Base-by-base conservation (phyloP, 1,140 invertebrate species). In the Arctopsyche grandis region DNA sequence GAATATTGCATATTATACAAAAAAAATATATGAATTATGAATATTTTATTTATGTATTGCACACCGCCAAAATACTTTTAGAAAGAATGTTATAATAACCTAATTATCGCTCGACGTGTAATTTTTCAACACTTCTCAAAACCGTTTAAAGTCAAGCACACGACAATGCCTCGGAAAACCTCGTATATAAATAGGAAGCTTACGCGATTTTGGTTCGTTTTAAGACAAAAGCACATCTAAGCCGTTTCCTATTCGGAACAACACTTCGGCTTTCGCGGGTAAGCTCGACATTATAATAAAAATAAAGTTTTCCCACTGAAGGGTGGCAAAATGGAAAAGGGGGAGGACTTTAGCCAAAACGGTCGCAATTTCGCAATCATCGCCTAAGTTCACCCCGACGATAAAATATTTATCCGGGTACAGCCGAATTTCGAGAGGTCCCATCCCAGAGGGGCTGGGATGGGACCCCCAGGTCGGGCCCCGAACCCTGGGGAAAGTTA, bases 351-450 rank as follows among this genome's bases (percentile, higher is more conserved):
- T 16, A 10, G 14, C 21, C 29, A 10, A 38, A 76, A 76, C 26
- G 19, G 10, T 29, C 56, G 29, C 74, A 76, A 63, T 76, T 76
- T 76, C 56, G 21, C 74, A 52, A 76, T 76, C 74, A 63, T 76
- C 52, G 56, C 74, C 52, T 26, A 29, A 76, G 16, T 76, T 76
- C 24, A 22, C 56, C 74, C 12, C 69, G 19, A 26, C 38, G 46
- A 76, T 76, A 76, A 76, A 76, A 76, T 76, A 76, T 76, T 60
- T 63, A 76, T 76, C 74, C 58, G 10, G n/a, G 69, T 38, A 29
- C 12, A 7, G 24, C 3, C 26, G 66, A 29, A 43, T 69, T 43
- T 69, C 24, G 60, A 66, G 14, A 66, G 10, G 24, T 66, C 21
- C 48, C 48, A 52, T 52, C 48, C 48, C n/a, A n/a, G 16, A 60